A percentile compares a stretch with the other conserved stretches of the same genome.
Conservation (phyloP, 2,797 vertebrate species). For the Delichon dasypus region DNA sequence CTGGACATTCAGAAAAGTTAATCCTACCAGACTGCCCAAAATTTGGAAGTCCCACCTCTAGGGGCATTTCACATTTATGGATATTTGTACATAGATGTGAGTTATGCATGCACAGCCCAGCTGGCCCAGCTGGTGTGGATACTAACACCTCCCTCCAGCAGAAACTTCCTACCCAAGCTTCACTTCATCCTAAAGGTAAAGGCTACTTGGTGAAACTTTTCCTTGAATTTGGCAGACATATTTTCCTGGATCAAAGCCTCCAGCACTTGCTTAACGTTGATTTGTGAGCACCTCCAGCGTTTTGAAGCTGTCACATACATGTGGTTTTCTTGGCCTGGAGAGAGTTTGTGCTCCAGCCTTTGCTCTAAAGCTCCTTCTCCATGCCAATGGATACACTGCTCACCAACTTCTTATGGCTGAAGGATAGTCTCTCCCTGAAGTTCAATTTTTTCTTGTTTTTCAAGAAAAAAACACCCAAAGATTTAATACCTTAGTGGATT, state of each 20-base stretch:
- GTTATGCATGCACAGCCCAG: not conserved
- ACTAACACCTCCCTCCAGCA: not conserved
- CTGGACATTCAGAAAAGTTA: not conserved
- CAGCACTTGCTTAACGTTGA: not conserved
- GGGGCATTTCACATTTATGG: not conserved
- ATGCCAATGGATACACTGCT: not conserved
- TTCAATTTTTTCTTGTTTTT: not conserved
- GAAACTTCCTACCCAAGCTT: not conserved
- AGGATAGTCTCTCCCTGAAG: not conserved
- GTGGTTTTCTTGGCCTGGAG: not conserved
- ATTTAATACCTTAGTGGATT: not conserved
- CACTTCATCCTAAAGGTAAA: not conserved
- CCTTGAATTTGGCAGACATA: not conserved
- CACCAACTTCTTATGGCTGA: not conserved
- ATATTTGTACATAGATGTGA: accelerated
- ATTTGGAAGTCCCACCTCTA: not conserved
- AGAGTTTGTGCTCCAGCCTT: not conserved
- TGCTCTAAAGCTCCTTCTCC: not conserved
- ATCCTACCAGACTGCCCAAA: not conserved
- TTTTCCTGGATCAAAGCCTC: not conserved
- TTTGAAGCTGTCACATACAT: not conserved
- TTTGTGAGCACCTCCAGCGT: not conserved
- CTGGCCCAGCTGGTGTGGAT: accelerated
- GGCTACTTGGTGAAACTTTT: not conserved
- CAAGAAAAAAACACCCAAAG: not conserved